Base-by-base conservation (phyloP, 2,888 invertebrate genomes). In the Teinopalpus imperialis region DNA sequence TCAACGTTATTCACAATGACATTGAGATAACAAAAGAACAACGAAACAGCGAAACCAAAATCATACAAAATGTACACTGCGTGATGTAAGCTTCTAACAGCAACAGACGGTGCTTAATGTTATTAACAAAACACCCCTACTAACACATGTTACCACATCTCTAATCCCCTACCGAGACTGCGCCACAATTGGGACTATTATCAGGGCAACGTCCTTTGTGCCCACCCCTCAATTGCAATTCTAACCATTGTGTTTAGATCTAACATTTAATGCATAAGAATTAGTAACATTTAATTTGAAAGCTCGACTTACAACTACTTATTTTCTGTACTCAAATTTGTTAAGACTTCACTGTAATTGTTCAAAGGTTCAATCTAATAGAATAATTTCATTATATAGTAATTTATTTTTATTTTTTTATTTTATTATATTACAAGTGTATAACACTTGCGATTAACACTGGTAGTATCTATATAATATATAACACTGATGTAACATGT, bases 161-260 rank as follows among this genome's bases (percentile, higher is more conserved):
- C 23, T 46, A 46, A 46, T 46, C 46, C 46, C 40, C 30, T 8
- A 40, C 29, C 35, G 35, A 39, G 46, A 24, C 43, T 43, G 35
- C 40, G 13, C 46, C 46, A 46, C 46, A 46, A 46, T 41, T 46
- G 46, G 46, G 30, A 41, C 34, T 41, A 46, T 46, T 46, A 46
- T 46, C 46, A 23, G 46, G 26, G 29, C 45, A 40, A 29, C 29
- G 35, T 41, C 34, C 46, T 46, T 46, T 46, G 46, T 46, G n/a
- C n/a, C 20, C 35, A 29, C 40, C 46, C 46, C 41, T 31, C 41
- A 18, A 21, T 13, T 35, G 35, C 46, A 35, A 23, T 13, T 27
- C 31, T 9, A n/a, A 24, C 27, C 35, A 32, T 40, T 34, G 29
- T 27, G 40, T 34, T 40, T 12, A 16, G 16, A 29, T 40, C 29